These are phyloP conservation scores for Samia ricini DNA, from an alignment of 1,140 invertebrate species.

Conservation along the genomic window DNA sequence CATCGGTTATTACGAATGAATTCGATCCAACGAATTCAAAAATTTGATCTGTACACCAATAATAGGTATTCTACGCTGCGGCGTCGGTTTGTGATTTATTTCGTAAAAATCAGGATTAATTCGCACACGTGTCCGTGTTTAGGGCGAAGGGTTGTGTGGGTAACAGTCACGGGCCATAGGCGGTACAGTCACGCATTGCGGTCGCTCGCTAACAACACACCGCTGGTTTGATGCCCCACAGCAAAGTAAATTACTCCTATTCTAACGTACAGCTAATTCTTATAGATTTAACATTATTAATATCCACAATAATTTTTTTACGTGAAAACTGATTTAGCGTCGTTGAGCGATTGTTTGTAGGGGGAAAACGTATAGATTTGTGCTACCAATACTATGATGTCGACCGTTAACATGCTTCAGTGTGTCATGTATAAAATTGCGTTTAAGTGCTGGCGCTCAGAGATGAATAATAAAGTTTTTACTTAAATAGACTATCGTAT, in stretches of 20 bases:
- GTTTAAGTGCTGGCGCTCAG: too few species aligned
- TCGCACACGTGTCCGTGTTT: constrained; percentile 70
- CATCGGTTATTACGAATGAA: constrained; percentile 4
- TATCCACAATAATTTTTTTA: background rate
- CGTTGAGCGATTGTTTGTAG: too few species aligned
- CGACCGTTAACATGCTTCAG: too few species aligned
- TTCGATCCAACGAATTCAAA: constrained; percentile 2
- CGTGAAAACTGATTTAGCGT: too few species aligned
- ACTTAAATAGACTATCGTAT: too few species aligned
- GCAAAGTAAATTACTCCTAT: background rate
- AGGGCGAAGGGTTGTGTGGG: constrained; percentile 60
- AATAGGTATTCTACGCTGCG: constrained; percentile 1
- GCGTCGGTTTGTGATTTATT: constrained; percentile 40
- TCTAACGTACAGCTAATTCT: background rate
- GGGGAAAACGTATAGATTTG: too few species aligned
- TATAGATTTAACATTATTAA: background rate
- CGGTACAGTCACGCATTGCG: constrained; percentile 69
- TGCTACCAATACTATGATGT: too few species aligned
- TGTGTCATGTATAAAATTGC: too few species aligned
- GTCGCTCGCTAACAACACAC: constrained; percentile 35
- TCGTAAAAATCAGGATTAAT: constrained; percentile 67
- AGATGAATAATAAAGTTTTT: too few species aligned
- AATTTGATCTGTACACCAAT: background rate
- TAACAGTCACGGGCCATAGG: constrained; percentile 64
- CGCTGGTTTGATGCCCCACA: background rate